phyloP scores from a whole-genome alignment of 2,888 invertebrate genomes.

The Agrochola macilenta region DNA sequence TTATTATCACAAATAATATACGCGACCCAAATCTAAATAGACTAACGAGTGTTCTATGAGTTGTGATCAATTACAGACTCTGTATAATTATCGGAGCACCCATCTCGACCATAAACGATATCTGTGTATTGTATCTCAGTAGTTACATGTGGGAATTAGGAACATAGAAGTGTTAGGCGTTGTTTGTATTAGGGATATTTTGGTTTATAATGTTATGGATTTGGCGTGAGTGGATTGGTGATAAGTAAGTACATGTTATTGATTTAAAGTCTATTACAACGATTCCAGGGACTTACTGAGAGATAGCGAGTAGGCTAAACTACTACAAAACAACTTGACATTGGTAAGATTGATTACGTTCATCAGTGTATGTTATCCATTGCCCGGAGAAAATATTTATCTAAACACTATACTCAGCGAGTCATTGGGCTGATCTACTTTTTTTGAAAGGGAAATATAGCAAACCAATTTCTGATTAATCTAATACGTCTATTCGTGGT shows the following conservation, averaged over 20 bases:
- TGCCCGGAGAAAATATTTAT: not conserved
- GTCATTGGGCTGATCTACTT: not conserved
- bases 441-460: not conserved
- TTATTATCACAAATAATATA: slow-evolving; percentile 72
- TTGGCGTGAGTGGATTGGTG: not conserved
- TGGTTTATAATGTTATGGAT: not conserved
- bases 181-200: slow-evolving; percentile 23
- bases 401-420: not conserved
- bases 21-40: slow-evolving; percentile 76
- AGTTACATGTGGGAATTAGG: slow-evolving; percentile 43
- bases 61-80: slow-evolving; percentile 71
- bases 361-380: not conserved
- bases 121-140: slow-evolving; percentile 70
- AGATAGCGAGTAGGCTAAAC: not conserved
- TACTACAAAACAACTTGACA: not conserved
- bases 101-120: slow-evolving; percentile 79
- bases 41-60: slow-evolving; percentile 65
- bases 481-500: too few species aligned
- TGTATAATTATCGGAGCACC: slow-evolving; percentile 78
- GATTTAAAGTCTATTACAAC: not conserved
- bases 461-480: not conserved
- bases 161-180: slow-evolving; percentile 4
- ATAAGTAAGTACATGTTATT: not conserved
- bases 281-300: not conserved
- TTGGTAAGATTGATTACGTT: not conserved